phyloP scores from a whole-genome alignment of 2,888 invertebrate species.

The Apodemia zela region DNA sequence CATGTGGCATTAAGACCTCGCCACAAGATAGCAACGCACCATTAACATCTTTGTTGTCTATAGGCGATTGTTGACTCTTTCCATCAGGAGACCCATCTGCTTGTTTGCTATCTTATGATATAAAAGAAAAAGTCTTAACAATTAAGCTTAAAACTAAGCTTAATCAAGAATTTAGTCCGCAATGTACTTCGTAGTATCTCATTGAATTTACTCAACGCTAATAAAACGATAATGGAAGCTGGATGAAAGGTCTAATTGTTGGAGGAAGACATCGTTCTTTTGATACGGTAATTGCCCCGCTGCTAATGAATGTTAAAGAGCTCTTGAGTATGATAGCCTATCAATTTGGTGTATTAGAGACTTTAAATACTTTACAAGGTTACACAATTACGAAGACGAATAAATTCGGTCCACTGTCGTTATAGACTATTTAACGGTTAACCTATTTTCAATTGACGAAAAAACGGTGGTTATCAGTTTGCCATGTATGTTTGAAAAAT shows the following conservation, averaged over 20 bases:
- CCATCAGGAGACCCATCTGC: too few species aligned
- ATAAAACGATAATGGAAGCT: neutral
- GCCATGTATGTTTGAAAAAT: too few species aligned
- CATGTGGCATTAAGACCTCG: too few species aligned
- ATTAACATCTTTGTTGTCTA: too few species aligned
- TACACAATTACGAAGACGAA: neutral
- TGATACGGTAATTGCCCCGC: neutral
- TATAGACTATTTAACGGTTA: too few species aligned
- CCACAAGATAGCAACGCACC: too few species aligned
- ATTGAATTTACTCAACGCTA: neutral
- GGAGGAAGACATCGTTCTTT: slow-evolving; percentile 1
- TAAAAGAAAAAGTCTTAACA: too few species aligned
- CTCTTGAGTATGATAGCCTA: neutral
- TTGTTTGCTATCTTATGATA: too few species aligned
- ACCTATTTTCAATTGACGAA: too few species aligned
- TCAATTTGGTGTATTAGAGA: neutral
- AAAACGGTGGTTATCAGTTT: too few species aligned
- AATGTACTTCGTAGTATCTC: neutral
- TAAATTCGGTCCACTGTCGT: neutral
- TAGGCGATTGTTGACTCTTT: too few species aligned
- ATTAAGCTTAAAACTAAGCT: neutral
- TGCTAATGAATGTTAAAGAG: neutral
- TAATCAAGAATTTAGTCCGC: neutral
- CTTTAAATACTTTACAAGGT: neutral
- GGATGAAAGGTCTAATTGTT: neutral